phyloP scores from a whole-genome alignment of 2,888 invertebrate genomes.

The Cynaeus angustus region DNA sequence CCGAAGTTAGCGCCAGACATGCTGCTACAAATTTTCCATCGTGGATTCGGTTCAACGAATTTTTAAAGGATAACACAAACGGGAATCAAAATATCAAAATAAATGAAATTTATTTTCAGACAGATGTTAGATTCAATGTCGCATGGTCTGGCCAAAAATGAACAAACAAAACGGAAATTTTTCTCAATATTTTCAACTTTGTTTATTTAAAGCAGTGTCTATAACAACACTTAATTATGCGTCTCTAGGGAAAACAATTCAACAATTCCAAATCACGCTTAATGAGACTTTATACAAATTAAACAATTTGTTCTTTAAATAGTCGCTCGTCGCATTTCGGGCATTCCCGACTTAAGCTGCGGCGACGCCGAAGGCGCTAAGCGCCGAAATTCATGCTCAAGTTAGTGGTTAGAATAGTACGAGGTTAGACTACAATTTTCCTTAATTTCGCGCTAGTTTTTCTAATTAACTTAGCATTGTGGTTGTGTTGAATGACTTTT shows the following conservation, averaged over 20 bases:
- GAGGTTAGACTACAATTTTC: slow-evolving; percentile 39
- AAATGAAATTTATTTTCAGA: slow-evolving; percentile 2
- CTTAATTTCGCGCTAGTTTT: slow-evolving; percentile 24
- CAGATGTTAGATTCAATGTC: slow-evolving; percentile 6
- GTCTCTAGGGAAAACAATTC: slow-evolving; percentile 1
- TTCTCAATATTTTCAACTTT: background rate
- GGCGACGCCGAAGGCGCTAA: slow-evolving; percentile 64
- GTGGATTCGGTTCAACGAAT: slow-evolving; percentile 1
- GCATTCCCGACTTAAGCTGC: slow-evolving; percentile 46
- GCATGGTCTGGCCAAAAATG: no score
- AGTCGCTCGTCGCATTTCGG: slow-evolving; percentile 58
- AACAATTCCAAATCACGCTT: slow-evolving; percentile 9
- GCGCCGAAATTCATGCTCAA: slow-evolving; percentile 58
- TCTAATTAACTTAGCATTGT: slow-evolving; percentile 15
- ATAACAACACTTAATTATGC: background rate
- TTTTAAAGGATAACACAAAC: slow-evolving; percentile 9
- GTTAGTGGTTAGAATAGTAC: slow-evolving; percentile 60
- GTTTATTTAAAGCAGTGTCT: background rate
- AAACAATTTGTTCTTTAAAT: slow-evolving; percentile 61
- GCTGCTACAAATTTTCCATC: background rate
- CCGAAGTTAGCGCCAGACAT: slow-evolving; percentile 4
- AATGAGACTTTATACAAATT: slow-evolving; percentile 50
- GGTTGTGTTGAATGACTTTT: slow-evolving; percentile 23
- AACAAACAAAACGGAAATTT: no score
- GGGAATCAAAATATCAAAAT: background rate